These are phyloP conservation scores for Trachelus iudaicus DNA, from an alignment of 2,888 invertebrate genomes.

Conservation along the genomic window DNA sequence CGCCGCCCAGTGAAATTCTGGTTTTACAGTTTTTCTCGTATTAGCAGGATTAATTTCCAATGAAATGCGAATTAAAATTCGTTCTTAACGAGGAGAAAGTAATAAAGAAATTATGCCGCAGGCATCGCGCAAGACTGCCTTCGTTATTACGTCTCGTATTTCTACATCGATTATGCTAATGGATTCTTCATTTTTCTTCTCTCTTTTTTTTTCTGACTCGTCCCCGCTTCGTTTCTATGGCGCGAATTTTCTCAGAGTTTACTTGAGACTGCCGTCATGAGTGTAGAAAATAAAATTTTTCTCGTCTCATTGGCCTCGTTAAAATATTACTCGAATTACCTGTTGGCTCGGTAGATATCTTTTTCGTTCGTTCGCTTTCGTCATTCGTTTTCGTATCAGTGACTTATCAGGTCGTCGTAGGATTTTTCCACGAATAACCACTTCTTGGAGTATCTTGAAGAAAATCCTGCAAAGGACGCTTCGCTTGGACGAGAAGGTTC, in stretches of 20 bases:
- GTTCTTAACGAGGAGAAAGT: neutral
- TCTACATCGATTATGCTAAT: neutral
- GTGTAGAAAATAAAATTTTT: neutral
- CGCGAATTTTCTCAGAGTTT: neutral
- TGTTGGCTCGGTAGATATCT: neutral
- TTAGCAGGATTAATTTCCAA: neutral
- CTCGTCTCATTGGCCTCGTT: neutral
- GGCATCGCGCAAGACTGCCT: neutral
- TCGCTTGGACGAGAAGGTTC: neutral
- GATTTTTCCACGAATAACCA: neutral
- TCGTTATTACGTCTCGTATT: neutral
- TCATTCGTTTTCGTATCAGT: neutral
- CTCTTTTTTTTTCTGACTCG: neutral
- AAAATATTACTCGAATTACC: neutral
- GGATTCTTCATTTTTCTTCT: neutral
- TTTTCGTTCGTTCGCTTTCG: too few species aligned
- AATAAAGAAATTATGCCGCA: neutral
- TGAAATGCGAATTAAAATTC: neutral
- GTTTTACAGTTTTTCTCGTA: neutral
- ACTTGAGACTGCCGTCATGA: neutral
- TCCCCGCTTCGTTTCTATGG: neutral
- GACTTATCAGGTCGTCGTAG: neutral
- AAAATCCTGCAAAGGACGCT: neutral
- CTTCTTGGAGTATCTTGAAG: neutral
- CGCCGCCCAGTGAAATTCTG: neutral